These are phyloP conservation scores for Ctena decussata DNA, from an alignment of 2,888 invertebrate genomes.

Conservation along the genomic window DNA sequence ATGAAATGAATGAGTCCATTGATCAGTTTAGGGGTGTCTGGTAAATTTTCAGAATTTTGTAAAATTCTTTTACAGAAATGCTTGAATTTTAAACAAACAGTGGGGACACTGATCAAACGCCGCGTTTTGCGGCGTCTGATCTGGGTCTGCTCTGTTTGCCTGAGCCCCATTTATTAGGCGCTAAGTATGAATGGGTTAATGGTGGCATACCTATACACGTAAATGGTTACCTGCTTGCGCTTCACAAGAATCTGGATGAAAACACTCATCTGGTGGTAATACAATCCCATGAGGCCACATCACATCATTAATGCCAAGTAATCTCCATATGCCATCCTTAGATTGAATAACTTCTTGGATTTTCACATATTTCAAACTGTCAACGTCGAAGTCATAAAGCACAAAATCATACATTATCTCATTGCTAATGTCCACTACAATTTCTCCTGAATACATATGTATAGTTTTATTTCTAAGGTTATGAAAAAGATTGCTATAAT, in stretches of 20 bases:
- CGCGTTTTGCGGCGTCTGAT: too few species aligned
- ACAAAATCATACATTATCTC: slow-evolving; percentile 55
- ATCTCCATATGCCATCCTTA: slow-evolving; percentile 32
- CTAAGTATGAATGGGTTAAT: too few species aligned
- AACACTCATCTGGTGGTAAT: slow-evolving; percentile 58
- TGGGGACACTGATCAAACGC: too few species aligned
- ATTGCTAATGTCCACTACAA: slow-evolving; percentile 23
- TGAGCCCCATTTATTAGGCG: too few species aligned
- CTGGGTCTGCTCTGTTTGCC: too few species aligned
- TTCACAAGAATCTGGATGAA: slow-evolving; percentile 42
- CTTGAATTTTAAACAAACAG: too few species aligned
- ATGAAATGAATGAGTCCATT: too few species aligned
- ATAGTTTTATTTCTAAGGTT: slow-evolving; percentile 30
- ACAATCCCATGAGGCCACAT: slow-evolving; percentile 48
- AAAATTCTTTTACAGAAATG: too few species aligned
- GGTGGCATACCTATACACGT: too few species aligned
- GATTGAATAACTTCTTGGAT: slow-evolving; percentile 35
- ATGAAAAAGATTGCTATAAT: slow-evolving; percentile 24
- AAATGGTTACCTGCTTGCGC: slow-evolving; percentile 20
- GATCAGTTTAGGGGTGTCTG: too few species aligned
- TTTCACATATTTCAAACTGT: slow-evolving; percentile 12
- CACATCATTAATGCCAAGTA: slow-evolving; percentile 30
- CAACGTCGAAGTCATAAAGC: slow-evolving; percentile 38
- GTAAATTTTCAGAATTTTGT: too few species aligned
- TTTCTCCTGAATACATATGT: slow-evolving; percentile 27